Evolutionary conservation across 2,888 invertebrate genomes (phyloP).

Genomic region (Aphidius colemani): DNA sequence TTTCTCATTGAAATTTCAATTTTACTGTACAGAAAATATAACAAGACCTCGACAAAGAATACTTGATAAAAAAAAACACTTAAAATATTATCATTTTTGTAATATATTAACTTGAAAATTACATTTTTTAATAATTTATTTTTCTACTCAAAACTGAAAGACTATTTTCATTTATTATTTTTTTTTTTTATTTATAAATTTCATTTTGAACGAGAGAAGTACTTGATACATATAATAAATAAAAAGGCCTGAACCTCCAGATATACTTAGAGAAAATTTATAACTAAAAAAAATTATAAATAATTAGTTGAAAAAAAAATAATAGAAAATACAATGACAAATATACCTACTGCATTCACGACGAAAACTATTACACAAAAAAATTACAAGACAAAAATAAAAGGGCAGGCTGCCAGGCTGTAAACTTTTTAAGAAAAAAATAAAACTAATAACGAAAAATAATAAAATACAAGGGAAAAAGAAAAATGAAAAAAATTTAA

Average conservation of each 20-base stretch:
- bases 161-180: neutral
- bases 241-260: slow-evolving; percentile 14
- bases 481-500: slow-evolving; percentile 13
- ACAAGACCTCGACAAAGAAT: too few species aligned
- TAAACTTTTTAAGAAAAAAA: slow-evolving; percentile 43
- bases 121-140: neutral
- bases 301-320: too few species aligned
- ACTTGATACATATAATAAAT: slow-evolving; percentile 43
- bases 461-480: slow-evolving; percentile 14
- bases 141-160: neutral
- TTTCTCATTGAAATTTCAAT: too few species aligned
- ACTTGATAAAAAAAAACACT: too few species aligned
- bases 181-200: neutral
- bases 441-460: slow-evolving; percentile 41
- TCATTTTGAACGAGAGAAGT: slow-evolving; percentile 39
- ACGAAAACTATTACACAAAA: neutral
- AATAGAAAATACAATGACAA: slow-evolving; percentile 16
- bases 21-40: too few species aligned
- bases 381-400: slow-evolving; percentile 29
- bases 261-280: neutral
- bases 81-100: too few species aligned
- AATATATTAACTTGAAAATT: too few species aligned
- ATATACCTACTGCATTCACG: neutral
- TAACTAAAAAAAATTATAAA: slow-evolving; percentile 12
- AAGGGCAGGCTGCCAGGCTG: slow-evolving; percentile 50